phyloP scores from a whole-genome alignment of 2,797 vertebrate genomes.

The Cuculus canorus region DNA sequence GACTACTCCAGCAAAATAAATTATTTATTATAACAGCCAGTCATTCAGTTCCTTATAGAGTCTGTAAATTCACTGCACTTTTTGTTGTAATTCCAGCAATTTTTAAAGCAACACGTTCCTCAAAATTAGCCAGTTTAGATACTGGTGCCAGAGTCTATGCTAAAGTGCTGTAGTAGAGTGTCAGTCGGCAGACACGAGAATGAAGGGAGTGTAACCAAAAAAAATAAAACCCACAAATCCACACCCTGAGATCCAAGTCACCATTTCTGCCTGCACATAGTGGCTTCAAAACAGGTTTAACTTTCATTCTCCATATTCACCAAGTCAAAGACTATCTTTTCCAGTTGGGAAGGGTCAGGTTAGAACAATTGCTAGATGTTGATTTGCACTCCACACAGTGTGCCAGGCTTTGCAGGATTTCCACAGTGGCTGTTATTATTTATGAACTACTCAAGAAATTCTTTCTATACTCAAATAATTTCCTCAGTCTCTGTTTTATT shows the following conservation, averaged over 20 bases:
- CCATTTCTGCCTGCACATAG: not conserved
- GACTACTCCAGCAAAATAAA: not conserved
- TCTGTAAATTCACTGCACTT: not conserved
- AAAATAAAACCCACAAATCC: not conserved
- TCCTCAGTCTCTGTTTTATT: not conserved
- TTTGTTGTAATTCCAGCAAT: not conserved
- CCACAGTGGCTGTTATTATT: not conserved
- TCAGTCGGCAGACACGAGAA: not conserved
- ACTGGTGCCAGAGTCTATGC: not conserved
- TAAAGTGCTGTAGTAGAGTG: fast-evolving
- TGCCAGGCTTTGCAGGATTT: not conserved
- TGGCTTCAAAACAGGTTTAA: not conserved
- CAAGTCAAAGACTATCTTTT: not conserved
- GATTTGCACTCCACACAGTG: not conserved
- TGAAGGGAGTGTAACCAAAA: not conserved
- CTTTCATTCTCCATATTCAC: not conserved
- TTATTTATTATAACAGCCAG: not conserved
- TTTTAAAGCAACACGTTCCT: not conserved
- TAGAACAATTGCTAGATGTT: not conserved
- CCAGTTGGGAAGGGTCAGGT: not conserved
- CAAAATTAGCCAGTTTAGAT: not conserved
- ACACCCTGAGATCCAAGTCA: not conserved
- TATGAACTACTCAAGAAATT: not conserved
- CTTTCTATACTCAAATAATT: not conserved
- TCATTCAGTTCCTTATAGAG: not conserved